Percentiles rank a stretch among this genome's conserved stretches.
These are phyloP conservation scores for Halcyon chelicuti DNA, from an alignment of 2,797 vertebrate genomes.

Conservation along the genomic window DNA sequence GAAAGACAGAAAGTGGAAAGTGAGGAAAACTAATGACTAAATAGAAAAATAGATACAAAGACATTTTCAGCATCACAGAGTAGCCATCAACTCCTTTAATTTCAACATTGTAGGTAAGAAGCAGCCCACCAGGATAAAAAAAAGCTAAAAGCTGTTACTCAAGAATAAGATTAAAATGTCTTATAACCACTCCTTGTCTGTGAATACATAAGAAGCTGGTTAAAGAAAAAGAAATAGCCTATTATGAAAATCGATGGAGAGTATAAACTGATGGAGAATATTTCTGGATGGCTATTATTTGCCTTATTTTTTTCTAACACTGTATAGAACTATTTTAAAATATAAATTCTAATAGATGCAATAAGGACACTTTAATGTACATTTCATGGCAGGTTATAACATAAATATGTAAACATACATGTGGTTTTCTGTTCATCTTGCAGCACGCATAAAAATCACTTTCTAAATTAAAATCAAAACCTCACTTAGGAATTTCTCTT, in stretches of 20 bases:
- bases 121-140: background rate
- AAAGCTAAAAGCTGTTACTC: background rate
- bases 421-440: background rate
- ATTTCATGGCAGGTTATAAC: background rate
- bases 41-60: background rate
- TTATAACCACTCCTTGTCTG: background rate
- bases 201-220: background rate
- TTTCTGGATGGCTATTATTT: background rate
- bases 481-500: slow-evolving; percentile 53
- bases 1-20: background rate
- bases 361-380: background rate
- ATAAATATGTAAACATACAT: background rate
- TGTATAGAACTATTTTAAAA: background rate
- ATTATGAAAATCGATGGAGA: background rate
- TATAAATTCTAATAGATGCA: background rate
- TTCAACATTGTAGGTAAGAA: background rate
- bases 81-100: background rate
- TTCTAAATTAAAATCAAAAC: slow-evolving; percentile 47
- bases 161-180: background rate
- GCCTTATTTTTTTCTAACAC: background rate
- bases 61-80: background rate
- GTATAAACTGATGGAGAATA: background rate
- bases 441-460: slow-evolving; percentile 28
- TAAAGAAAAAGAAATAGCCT: background rate
- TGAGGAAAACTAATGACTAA: background rate